A percentile compares a stretch with the other conserved stretches of the same genome.
These are phyloP conservation scores for Arctopsyche grandis DNA, from an alignment of 1,140 invertebrate species.

Conservation along the genomic window DNA sequence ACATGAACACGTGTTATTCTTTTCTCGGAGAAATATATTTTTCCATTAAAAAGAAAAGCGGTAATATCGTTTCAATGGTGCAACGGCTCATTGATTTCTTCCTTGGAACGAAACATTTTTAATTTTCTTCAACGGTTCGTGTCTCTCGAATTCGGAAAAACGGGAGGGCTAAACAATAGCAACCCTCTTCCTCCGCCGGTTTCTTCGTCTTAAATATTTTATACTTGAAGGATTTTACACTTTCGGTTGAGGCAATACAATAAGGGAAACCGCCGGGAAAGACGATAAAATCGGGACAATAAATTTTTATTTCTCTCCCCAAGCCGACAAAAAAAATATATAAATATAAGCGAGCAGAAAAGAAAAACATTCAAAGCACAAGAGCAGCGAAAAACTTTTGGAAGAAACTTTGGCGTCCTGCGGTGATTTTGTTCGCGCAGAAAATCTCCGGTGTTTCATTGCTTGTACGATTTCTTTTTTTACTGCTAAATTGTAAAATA, in stretches of 20 bases:
- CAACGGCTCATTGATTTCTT: conserved; percentile 15
- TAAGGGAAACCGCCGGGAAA: conserved; percentile 38
- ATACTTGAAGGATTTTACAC: conserved; percentile 47
- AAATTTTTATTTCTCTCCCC: conserved; percentile 47
- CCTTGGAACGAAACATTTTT: conserved; percentile 1
- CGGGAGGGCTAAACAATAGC: conserved; percentile 24
- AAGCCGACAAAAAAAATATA: conserved; percentile 9
- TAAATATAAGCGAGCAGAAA: background rate
- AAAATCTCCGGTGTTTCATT: conserved; percentile 7
- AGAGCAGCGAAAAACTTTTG: conserved; percentile 3
- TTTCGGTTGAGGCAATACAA: conserved; percentile 43
- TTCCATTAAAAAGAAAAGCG: background rate
- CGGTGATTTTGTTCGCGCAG: conserved; percentile 9
- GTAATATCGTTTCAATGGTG: background rate
- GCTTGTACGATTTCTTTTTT: background rate
- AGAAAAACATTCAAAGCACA: conserved; percentile 10
- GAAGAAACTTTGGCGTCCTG: conserved; percentile 1
- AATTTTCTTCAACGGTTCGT: conserved; percentile 14
- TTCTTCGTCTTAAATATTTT: conserved; percentile 44
- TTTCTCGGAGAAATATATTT: background rate
- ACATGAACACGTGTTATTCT: background rate
- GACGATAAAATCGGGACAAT: conserved; percentile 45
- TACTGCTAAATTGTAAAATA: background rate
- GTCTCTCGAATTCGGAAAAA: background rate
- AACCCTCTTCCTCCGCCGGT: conserved; percentile 15